Evolutionary conservation across 1,140 invertebrate genomes (phyloP), one percentile per base, ranked within the genome.

Genomic region (Drosophila mojavensis): DNA sequence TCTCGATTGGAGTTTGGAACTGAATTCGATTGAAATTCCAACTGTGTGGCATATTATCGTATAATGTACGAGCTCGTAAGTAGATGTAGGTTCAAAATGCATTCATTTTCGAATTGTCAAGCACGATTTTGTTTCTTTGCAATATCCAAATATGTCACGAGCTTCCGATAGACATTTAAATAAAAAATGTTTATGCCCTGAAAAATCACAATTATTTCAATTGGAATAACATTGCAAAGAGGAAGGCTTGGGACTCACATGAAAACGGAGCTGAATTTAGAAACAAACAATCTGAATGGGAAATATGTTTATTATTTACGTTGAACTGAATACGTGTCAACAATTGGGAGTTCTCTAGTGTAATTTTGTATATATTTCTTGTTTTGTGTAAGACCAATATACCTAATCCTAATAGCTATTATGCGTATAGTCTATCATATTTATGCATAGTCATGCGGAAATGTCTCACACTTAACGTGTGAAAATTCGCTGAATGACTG

Each of bases 111-210:
- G 24, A 50, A 39, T 13, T 67, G 63, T 69, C 62, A 13, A 66
- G 58, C 39, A 36, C 36, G 30, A 61, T 50, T 11, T 50, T n/a
- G n/a, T 48, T 58, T 60, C 41, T 56, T 47, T 28, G 70, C 48
- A 88, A 71, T 76, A 55, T 39, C 47, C 45, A 82, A 73, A 53
- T 79, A 51, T 69, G 79, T 82, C 82, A 85, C 82, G 83, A 73
- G 64, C 68, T 72, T 70, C 48, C 61, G 56, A 69, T 51, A 78
- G 60, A 68, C 28, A 64, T 81, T 82, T 81, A 72, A 81, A 67
- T 71, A 43, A 55, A 17, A 15, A 64, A 48, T 13, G 68, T 64
- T 65, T 65, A 65, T 71, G 61, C 53, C 1, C n/a, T 65, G 45
- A 56, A 50, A 36, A 10, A 17, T 56, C 15, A 53, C 4, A 11